A percentile compares a stretch with the other conserved stretches of the same genome.
These are phyloP conservation scores for Plagiodera versicolora DNA, from an alignment of 2,888 invertebrate species.

Conservation along the genomic window DNA sequence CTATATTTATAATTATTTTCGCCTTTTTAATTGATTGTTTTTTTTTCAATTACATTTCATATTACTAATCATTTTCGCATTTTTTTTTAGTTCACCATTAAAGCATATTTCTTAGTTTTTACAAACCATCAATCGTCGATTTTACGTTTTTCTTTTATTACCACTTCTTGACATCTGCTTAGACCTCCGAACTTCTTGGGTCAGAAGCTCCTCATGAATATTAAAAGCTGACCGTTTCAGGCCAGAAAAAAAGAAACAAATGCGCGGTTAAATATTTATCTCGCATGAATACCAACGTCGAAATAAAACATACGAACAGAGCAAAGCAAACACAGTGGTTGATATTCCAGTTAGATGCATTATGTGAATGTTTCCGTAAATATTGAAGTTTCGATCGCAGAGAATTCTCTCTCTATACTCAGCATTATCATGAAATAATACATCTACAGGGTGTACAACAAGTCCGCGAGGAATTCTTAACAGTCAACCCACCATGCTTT, in stretches of 20 bases:
- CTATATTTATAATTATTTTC: no score
- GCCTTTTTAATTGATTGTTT: no score
- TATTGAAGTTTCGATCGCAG: constrained; percentile 10
- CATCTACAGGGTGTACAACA: neutral
- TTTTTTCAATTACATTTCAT: no score
- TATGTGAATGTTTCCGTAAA: constrained; percentile 19
- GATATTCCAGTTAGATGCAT: constrained; percentile 16
- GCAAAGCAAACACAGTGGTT: constrained; percentile 19
- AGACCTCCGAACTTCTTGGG: constrained; percentile 8
- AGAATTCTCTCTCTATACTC: neutral
- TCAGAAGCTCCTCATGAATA: constrained; percentile 20
- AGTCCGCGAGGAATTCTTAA: no score
- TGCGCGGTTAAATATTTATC: constrained; percentile 21
- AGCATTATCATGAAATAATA: neutral
- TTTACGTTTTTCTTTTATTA: no score
- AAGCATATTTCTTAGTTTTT: no score
- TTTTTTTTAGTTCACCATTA: no score
- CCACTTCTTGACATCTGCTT: neutral
- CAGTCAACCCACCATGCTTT: no score
- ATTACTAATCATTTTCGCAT: no score
- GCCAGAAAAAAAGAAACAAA: constrained; percentile 23
- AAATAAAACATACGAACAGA: constrained; percentile 18
- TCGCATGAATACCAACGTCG: constrained; percentile 22
- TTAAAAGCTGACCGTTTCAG: constrained; percentile 13
- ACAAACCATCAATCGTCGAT: no score